These are phyloP conservation scores for Zhuqinia jingwanae DNA, from an alignment of 2,888 invertebrate species.

Conservation along the genomic window DNA sequence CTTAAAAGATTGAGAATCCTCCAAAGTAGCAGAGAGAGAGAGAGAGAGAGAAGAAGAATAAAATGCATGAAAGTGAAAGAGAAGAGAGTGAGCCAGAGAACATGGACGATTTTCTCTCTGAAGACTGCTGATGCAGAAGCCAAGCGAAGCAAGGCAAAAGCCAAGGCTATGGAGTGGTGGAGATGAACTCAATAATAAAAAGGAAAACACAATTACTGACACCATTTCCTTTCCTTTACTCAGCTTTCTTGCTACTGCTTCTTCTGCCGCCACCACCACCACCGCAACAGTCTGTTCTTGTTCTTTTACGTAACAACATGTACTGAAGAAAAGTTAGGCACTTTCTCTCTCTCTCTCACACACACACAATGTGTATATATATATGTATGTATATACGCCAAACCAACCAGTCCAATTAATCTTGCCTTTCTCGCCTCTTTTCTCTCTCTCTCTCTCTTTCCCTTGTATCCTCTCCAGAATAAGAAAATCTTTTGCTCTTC, in stretches of 20 bases:
- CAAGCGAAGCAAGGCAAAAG: constrained; percentile 15
- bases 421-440: constrained; percentile 25
- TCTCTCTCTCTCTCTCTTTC: not conserved
- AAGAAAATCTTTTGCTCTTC: constrained; percentile 22
- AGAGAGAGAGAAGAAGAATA: not conserved
- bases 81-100: not conserved
- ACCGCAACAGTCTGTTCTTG: constrained; percentile 14
- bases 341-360: too few species aligned
- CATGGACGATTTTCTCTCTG: not conserved
- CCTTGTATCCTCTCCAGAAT: not conserved
- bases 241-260: not conserved
- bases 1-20: not conserved
- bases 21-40: not conserved
- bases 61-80: constrained; percentile 17
- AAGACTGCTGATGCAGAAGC: not conserved
- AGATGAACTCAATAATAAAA: constrained; percentile 67
- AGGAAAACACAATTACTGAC: constrained; percentile 64
- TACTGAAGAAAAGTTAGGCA: not conserved
- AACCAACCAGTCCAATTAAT: constrained; percentile 59
- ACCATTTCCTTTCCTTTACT: constrained; percentile 62
- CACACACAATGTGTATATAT: constrained; percentile 9
- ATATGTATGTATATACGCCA: too few species aligned
- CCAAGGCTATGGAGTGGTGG: too few species aligned
- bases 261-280: too few species aligned
- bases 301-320: not conserved